Evolutionary conservation across 2,113 vertebrate genomes (phyloP).

Genomic region (Vulpes lagopus): DNA sequence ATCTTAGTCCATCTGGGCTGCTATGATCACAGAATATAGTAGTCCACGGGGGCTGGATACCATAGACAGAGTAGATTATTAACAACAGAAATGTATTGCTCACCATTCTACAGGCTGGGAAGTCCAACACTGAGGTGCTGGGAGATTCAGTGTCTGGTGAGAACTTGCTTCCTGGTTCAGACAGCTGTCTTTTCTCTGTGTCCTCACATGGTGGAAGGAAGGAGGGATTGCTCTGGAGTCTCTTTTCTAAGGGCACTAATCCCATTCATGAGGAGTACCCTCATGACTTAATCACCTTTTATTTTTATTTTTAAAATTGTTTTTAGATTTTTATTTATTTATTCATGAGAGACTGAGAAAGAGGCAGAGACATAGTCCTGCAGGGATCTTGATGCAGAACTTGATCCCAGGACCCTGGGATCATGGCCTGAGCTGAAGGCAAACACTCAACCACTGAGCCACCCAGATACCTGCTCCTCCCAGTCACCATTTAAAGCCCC

Average conservation of each 20-base stretch:
- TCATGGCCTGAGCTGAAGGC: no score
- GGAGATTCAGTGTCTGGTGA: neutral
- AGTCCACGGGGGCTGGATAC: neutral
- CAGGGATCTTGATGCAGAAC: no score
- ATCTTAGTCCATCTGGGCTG: neutral
- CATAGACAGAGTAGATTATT: neutral
- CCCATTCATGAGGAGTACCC: neutral
- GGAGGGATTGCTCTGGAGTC: neutral
- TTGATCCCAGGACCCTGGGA: no score
- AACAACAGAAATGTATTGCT: neutral
- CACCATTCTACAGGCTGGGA: neutral
- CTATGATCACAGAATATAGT: neutral
- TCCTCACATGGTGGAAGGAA: neutral
- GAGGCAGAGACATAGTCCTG: no score
- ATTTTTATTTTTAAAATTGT: no score
- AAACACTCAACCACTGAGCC: no score
- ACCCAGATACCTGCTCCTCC: no score
- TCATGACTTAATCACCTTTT: neutral
- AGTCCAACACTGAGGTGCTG: neutral
- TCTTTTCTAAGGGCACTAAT: neutral
- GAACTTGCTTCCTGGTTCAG: neutral
- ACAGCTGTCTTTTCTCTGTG: neutral
- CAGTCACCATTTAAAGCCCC: neutral
- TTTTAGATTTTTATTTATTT: no score
- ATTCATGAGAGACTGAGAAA: no score